phyloP scores from a whole-genome alignment of 2,113 vertebrate genomes.

The Lucifuga dentata region DNA sequence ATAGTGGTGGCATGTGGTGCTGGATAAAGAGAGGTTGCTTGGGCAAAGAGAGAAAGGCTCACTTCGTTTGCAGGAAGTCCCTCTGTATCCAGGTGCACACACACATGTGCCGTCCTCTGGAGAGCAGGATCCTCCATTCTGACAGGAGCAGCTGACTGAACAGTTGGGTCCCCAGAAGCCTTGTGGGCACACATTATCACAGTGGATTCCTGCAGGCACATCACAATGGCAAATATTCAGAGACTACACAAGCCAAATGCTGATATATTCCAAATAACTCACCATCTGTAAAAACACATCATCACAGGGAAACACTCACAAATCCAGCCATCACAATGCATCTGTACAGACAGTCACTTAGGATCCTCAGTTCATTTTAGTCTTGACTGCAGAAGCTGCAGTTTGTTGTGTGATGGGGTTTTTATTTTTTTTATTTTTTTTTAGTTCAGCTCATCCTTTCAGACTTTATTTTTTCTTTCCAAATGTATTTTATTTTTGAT shows the following conservation, averaged over 20 bases:
- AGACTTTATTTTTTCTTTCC: slow-evolving; percentile 67
- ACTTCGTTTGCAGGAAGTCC: slow-evolving; percentile 97
- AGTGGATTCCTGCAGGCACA: slow-evolving; percentile 89
- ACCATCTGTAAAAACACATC: slow-evolving; percentile 55
- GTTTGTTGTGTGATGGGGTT: slow-evolving; percentile 54
- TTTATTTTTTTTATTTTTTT: slow-evolving; percentile 44
- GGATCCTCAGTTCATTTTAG: slow-evolving; percentile 51
- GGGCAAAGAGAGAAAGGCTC: slow-evolving; percentile 67
- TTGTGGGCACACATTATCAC: slow-evolving; percentile 90
- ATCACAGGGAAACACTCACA: slow-evolving; percentile 34
- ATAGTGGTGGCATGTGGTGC: slow-evolving; percentile 34
- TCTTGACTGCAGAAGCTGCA: slow-evolving; percentile 37
- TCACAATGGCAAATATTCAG: slow-evolving; percentile 58
- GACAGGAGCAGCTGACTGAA: slow-evolving; percentile 94
- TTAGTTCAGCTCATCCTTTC: slow-evolving; percentile 64
- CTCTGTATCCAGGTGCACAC: slow-evolving; percentile 94
- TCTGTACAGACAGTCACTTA: slow-evolving; percentile 17
- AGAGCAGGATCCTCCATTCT: slow-evolving; percentile 96
- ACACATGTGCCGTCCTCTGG: slow-evolving; percentile 95
- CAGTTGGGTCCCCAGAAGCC: slow-evolving; percentile 98
- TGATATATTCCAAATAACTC: slow-evolving; percentile 34
- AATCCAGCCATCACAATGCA: slow-evolving; percentile 32
- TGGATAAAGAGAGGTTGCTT: slow-evolving; percentile 1
- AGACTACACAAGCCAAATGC: slow-evolving; percentile 42
- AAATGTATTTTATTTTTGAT: slow-evolving; percentile 81